Evolutionary conservation across 2,888 invertebrate genomes (phyloP), one percentile per base, ranked within the genome.

Genomic region (Imbricaverruca yamaguchii): DNA sequence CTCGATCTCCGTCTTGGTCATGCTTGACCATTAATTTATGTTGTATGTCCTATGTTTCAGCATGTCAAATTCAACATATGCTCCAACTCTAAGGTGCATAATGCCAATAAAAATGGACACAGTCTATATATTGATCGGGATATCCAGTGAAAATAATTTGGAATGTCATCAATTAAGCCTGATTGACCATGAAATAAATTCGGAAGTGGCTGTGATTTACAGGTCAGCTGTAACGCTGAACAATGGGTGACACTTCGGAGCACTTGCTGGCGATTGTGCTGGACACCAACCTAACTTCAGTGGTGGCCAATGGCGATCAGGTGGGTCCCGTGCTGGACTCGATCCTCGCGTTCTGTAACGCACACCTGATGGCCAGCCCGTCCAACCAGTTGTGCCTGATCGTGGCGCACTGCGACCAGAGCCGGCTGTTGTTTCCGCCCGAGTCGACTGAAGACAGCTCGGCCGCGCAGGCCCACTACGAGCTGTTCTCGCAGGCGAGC

Each of bases 231-330:
- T 39, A 39, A 39, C 39, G 57, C 18, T 65, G 65, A 15, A 77
- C 18, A 8, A 78, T 78, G 78, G 78, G 57, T 0, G 78, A 57
- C 56, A 3, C 78, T 6, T n/a, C n/a, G 2, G 78, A 78, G 11
- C 56, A 57, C 13, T 57, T 78, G 12, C 55, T 78, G 57, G 78
- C 57, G 12, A 78, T 78, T 15, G 23, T 78, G 23, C 11, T 78
- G 56, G 78, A 78, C 78, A 78, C 78, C 1, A 78, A 78, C 55
- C n/a, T 78, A n/a, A 57, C 78, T 12, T 56, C 78, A n/a, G 56
- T 78, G 12, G 57, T 57, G 2, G n/a, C 78, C 4, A 25, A n/a
- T 11, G 78, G 78, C 9, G 78, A 57, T 8, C 57, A 78, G 4
- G 57, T 57, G 10, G 78, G 78, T 4, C n/a, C 78, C 6, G 78